These are phyloP conservation scores for Spinus pinus DNA, from an alignment of 2,797 vertebrate species.

Conservation along the genomic window DNA sequence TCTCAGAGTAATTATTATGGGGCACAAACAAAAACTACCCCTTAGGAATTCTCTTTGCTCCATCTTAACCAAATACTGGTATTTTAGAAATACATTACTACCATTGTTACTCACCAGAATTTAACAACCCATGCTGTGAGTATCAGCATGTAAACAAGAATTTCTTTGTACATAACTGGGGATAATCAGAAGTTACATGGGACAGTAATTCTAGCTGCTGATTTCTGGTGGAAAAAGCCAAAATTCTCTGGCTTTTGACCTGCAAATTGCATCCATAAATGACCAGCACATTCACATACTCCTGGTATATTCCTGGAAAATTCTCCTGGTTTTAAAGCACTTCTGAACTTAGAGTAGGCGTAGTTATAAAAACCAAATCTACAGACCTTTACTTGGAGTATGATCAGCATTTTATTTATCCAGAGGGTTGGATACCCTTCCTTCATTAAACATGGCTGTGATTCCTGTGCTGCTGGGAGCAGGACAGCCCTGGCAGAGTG, in stretches of 20 bases:
- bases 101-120: neutral
- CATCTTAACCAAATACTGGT: neutral
- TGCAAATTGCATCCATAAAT: neutral
- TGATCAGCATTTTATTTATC: neutral
- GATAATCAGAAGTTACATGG: neutral
- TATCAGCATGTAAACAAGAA: neutral
- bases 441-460: neutral
- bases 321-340: neutral
- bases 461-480: neutral
- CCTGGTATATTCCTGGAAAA: neutral
- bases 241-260: neutral
- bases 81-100: neutral
- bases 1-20: neutral
- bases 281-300: neutral
- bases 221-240: neutral
- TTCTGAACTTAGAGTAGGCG: neutral
- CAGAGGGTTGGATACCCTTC: neutral
- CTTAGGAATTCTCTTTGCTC: neutral
- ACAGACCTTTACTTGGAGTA: neutral
- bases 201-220: neutral
- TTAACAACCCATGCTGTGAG: neutral
- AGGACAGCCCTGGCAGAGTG: neutral
- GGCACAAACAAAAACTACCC: neutral
- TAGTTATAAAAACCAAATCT: neutral
- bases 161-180: neutral